A percentile compares a stretch with the other conserved stretches of the same genome.
phyloP scores from a whole-genome alignment of 1,140 invertebrate species.

The Aricia agestis region DNA sequence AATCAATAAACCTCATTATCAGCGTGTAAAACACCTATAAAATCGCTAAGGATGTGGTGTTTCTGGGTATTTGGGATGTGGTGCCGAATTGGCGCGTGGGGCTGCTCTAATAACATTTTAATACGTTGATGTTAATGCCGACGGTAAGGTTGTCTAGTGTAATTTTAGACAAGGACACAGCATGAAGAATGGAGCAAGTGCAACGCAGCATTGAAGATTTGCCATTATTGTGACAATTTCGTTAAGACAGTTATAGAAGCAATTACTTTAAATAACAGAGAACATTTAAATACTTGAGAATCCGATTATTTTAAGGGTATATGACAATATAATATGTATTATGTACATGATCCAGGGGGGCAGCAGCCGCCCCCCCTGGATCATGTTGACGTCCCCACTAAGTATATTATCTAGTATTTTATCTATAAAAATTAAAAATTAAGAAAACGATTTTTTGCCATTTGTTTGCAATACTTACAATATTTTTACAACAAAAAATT shows the following conservation, averaged over 20 bases:
- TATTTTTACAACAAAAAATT: too few species aligned
- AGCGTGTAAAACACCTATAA: slow-evolving; percentile 30
- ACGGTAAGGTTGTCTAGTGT: slow-evolving; percentile 11
- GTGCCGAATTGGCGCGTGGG: neutral
- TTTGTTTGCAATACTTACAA: too few species aligned
- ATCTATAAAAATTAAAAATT: too few species aligned
- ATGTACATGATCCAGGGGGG: too few species aligned
- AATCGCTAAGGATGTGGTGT: slow-evolving; percentile 33
- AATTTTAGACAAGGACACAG: slow-evolving; percentile 8
- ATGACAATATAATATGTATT: too few species aligned
- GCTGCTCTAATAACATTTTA: neutral
- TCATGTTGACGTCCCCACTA: too few species aligned
- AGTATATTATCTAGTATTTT: too few species aligned
- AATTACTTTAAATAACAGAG: too few species aligned
- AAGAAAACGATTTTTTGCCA: too few species aligned
- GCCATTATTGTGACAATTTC: neutral
- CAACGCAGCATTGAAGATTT: neutral
- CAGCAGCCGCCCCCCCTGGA: too few species aligned
- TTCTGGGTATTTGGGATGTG: slow-evolving; percentile 30
- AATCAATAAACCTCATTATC: slow-evolving; percentile 51
- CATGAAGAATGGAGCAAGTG: neutral
- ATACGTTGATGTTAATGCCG: neutral
- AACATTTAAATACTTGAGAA: too few species aligned
- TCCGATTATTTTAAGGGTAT: too few species aligned
- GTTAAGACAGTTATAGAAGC: neutral